Percentiles rank a stretch among this genome's conserved stretches.
phyloP scores from a whole-genome alignment of 2,888 invertebrate genomes.

The Rhorus exstirpatorius region DNA sequence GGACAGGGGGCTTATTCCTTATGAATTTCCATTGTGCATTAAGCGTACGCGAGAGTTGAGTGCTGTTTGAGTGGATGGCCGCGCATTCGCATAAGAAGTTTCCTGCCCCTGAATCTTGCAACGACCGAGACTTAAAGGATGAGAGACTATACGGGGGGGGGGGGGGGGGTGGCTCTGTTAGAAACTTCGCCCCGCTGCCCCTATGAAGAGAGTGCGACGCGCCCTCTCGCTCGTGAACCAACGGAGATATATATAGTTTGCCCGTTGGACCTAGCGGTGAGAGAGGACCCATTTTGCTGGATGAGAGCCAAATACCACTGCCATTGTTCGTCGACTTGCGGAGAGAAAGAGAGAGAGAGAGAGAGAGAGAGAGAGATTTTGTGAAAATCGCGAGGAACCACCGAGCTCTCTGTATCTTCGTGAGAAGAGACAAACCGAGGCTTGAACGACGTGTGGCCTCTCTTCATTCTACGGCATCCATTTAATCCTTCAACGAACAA shows the following conservation, averaged over 20 bases:
- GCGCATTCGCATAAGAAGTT: constrained; percentile 67
- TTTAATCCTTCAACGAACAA: constrained; percentile 13
- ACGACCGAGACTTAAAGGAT: constrained; percentile 43
- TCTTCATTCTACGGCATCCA: constrained; percentile 6
- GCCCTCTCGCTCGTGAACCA: constrained; percentile 33
- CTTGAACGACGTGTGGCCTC: constrained; percentile 6
- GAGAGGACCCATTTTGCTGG: constrained; percentile 61
- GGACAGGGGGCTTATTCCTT: constrained; percentile 49
- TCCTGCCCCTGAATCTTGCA: constrained; percentile 47
- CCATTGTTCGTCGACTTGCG: constrained; percentile 69
- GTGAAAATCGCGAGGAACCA: constrained; percentile 57
- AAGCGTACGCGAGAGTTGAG: constrained; percentile 75
- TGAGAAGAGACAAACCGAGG: constrained; percentile 38
- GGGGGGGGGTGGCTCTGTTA: too few species aligned
- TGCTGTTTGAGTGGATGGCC: constrained; percentile 72
- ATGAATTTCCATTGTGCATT: constrained; percentile 79
- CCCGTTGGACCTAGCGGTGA: constrained; percentile 35
- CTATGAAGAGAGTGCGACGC: constrained; percentile 11
- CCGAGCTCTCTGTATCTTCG: not conserved
- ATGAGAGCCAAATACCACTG: constrained; percentile 69
- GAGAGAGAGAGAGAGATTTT: constrained; percentile 27
- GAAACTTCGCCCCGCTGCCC: not conserved
- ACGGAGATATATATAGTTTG: constrained; percentile 46
- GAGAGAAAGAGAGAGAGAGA: constrained; percentile 13
- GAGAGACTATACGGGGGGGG: constrained; percentile 31